phyloP scores from a whole-genome alignment of 2,797 vertebrate genomes.

The Typhlichthys eigenmanni region DNA sequence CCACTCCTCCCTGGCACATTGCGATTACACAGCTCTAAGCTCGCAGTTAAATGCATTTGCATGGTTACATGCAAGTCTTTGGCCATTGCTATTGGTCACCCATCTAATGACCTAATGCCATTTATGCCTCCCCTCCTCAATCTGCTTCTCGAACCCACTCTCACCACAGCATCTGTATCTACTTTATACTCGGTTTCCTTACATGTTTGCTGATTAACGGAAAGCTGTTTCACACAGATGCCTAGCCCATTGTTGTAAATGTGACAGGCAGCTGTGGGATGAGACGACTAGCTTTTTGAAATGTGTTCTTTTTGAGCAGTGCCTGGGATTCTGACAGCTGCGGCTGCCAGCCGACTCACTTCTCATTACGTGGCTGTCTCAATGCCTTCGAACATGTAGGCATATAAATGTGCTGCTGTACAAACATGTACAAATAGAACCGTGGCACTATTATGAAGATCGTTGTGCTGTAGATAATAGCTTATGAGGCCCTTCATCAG shows the following conservation, averaged over 20 bases:
- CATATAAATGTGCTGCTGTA: constrained; percentile 2
- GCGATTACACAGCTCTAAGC: constrained; percentile 64
- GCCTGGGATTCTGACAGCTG: neutral
- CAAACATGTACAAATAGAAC: neutral
- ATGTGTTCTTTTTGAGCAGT: constrained; percentile 12
- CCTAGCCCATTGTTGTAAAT: constrained; percentile 14
- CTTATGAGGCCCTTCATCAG: no score
- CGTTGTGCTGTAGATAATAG: no score
- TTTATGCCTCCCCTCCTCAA: constrained; percentile 17
- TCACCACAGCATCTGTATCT: constrained; percentile 1
- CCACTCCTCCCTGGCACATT: constrained; percentile 37
- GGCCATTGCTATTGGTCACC: constrained; percentile 39
- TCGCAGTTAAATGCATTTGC: constrained; percentile 60
- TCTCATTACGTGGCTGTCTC: neutral
- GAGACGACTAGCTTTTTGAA: constrained; percentile 23
- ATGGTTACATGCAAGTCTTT: constrained; percentile 34
- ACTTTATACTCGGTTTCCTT: neutral
- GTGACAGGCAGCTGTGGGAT: constrained; percentile 28
- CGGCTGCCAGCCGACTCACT: neutral
- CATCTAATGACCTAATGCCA: constrained; percentile 42
- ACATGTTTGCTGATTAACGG: neutral
- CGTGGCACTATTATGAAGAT: no score
- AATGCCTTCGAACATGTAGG: constrained; percentile 3
- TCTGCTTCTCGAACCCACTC: constrained; percentile 6
- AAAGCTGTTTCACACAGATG: constrained; percentile 13